Evolutionary conservation across 2,888 invertebrate genomes (phyloP).

Genomic region (Busseola fusca): DNA sequence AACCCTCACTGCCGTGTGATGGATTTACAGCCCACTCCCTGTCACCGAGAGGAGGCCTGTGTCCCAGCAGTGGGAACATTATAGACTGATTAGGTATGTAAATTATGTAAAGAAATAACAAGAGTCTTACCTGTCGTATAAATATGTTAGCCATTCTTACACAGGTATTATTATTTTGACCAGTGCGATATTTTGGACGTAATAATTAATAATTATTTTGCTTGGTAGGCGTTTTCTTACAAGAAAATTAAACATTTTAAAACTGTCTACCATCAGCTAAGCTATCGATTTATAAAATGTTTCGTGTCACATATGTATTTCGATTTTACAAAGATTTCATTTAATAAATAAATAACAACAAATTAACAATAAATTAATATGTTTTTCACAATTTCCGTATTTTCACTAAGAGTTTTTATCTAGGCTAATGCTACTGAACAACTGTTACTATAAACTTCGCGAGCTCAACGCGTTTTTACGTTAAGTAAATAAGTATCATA

Average conservation of each 20-base stretch:
- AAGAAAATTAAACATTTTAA: background rate
- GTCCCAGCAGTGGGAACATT: too few relatives aligned
- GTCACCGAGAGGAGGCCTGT: too few relatives aligned
- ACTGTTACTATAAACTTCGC: background rate
- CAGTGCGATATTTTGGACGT: background rate
- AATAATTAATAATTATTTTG: background rate
- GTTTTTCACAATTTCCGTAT: background rate
- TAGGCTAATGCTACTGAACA: background rate
- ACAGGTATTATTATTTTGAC: background rate
- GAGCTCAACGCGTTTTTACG: background rate
- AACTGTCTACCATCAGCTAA: background rate
- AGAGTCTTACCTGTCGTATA: conserved; percentile 45
- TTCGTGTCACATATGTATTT: background rate
- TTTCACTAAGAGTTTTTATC: too few relatives aligned
- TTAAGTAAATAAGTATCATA: conserved; percentile 3
- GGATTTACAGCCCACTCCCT: too few relatives aligned
- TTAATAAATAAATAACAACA: background rate
- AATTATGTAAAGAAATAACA: too few relatives aligned
- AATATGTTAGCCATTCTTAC: conserved; percentile 38
- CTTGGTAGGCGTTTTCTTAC: background rate
- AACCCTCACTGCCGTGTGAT: too few relatives aligned
- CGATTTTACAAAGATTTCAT: background rate
- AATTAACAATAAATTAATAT: background rate
- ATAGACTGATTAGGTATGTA: too few relatives aligned
- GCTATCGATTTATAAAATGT: background rate